Evolutionary conservation across 1,140 invertebrate genomes (phyloP), one percentile per base, ranked within the genome.

Genomic region (Drosophila leontia): DNA sequence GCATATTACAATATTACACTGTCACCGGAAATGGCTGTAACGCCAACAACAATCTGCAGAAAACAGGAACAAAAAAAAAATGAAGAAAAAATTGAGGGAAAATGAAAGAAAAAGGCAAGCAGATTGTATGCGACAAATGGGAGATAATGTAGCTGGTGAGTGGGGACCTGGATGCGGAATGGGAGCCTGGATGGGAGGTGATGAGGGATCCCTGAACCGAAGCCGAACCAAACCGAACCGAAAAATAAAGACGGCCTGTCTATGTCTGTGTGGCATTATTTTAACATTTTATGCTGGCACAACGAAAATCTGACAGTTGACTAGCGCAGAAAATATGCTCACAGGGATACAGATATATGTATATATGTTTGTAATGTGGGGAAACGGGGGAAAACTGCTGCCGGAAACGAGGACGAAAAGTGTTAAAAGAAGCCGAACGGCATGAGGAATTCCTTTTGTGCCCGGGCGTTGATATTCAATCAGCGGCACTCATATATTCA

Each of bases 1-100:
- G 85, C 85, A 88, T 88, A 88, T 88, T 88, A 88, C 85, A 90
- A 88, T 88, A 88, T 88, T 90, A 88, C 85, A 83, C 85, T 88
- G 85, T 88, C 85, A 88, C 85, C 85, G 85, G 85, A 88, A 90
- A 79, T 90, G 74, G 80, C 69, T 78, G 42, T 50, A 79, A 53
- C 70, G 70, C 55, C 45, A 76, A 63, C 60, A 76, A 67, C 74
- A 75, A 76, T 47, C 47, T 48, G 56, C 50, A 19, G 47, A 44
- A 55, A 59, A 50, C 44, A 53, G 35, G 29, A 26, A 17, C 29
- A 29, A 47, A 11, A 45, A 56, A 32, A 39, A 48, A 19, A 50
- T 3, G 0, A 44, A 45, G 17, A 45, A 59, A 61, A 51, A 63
- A 23, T 68, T 47, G 17, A 23, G 47, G 39, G 63, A 59, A 47